A percentile compares a stretch with the other conserved stretches of the same genome.
Evolutionary conservation across 2,888 invertebrate species (phyloP).

Genomic region (Netelia inedita): DNA sequence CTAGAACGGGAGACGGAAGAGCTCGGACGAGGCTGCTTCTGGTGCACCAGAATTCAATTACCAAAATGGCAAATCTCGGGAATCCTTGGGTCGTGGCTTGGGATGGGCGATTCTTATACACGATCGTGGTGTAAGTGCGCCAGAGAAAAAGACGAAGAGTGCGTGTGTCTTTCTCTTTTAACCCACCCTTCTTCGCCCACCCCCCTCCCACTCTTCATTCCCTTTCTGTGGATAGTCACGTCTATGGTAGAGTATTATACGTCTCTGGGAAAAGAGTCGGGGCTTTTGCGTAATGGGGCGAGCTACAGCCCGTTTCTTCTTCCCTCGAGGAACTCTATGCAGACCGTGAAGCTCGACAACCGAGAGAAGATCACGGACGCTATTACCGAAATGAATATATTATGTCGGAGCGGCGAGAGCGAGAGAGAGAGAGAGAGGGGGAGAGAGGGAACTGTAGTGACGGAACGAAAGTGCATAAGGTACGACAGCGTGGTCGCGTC

Average conservation of each 20-base stretch:
- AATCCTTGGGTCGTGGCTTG: conserved; percentile 40
- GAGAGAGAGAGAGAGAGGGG: not conserved
- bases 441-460: conserved; percentile 5
- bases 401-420: not conserved
- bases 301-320: conserved; percentile 22
- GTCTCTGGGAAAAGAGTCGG: conserved; percentile 23
- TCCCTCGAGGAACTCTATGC: conserved; percentile 14
- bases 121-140: conserved; percentile 36
- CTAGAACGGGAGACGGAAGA: conserved; percentile 70
- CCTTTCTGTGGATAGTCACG: not conserved
- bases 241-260: conserved; percentile 31
- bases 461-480: not conserved
- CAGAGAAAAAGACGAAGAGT: conserved; percentile 23
- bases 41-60: conserved; percentile 78
- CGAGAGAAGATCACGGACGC: conserved; percentile 54
- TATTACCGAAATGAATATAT: conserved; percentile 61
- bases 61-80: conserved; percentile 76
- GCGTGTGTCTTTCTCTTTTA: conserved; percentile 3
- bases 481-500: not conserved
- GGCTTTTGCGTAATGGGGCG: conserved; percentile 61
- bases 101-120: conserved; percentile 43
- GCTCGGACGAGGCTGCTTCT: conserved; percentile 13
- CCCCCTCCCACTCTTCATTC: not conserved
- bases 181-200: not conserved
- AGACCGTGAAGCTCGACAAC: conserved; percentile 32